phyloP scores from a whole-genome alignment of 53 echinoderm and acorn worm species.

The Echinarachnius parma region DNA sequence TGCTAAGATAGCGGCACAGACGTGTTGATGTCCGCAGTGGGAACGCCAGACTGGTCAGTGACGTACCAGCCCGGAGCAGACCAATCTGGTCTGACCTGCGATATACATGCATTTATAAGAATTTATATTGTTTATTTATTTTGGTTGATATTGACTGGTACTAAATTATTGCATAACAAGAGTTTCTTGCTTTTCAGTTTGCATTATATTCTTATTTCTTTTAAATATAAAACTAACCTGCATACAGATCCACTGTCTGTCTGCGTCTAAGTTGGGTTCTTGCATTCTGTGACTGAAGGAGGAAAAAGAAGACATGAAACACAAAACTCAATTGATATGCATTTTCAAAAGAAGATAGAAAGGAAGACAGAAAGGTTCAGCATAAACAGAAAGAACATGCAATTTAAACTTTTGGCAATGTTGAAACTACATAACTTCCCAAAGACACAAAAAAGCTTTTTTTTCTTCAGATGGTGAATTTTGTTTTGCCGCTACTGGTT shows the following conservation, averaged over 20 bases:
- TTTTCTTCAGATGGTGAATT: no score
- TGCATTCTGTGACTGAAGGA: slow-evolving; percentile 19
- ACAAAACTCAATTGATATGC: background rate
- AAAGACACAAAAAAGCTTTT: no score
- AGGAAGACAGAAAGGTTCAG: no score
- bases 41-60: slow-evolving; percentile 47
- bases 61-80: slow-evolving; percentile 46
- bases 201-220: background rate
- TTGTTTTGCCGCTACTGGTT: no score
- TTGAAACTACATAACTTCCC: no score
- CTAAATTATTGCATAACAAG: no score
- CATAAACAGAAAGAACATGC: no score
- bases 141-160: no score
- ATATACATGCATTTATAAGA: background rate
- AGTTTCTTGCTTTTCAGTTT: background rate
- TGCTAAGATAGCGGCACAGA: slow-evolving; percentile 40
- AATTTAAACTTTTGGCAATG: no score
- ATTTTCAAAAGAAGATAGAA: no score
- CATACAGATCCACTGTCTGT: slow-evolving; percentile 76
- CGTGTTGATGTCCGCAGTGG: slow-evolving; percentile 31
- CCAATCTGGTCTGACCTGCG: slow-evolving; percentile 40
- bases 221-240: slow-evolving; percentile 51
- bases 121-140: no score
- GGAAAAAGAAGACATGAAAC: background rate
- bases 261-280: slow-evolving; percentile 58